Percentiles rank a stretch among this genome's conserved stretches.
phyloP scores from a whole-genome alignment of 2,113 vertebrate genomes.

The Percopsis transmontana region DNA sequence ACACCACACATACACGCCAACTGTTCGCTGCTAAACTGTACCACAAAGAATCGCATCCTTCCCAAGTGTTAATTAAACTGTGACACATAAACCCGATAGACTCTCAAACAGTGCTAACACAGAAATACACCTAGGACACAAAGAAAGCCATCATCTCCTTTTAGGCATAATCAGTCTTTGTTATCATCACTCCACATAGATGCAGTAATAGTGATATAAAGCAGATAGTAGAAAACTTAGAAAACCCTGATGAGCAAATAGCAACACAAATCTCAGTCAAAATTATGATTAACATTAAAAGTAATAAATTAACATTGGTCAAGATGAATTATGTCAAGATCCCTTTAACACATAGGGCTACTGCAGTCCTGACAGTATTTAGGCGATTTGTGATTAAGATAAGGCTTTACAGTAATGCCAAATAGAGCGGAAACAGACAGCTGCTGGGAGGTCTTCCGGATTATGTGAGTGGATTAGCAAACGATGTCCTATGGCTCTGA shows the following conservation, averaged over 20 bases:
- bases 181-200: slow-evolving; percentile 15
- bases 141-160: slow-evolving; percentile 10
- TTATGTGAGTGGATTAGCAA: slow-evolving; percentile 66
- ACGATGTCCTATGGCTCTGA: slow-evolving; percentile 56
- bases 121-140: not conserved
- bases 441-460: slow-evolving; percentile 69
- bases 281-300: slow-evolving; percentile 39
- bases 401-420: slow-evolving; percentile 63
- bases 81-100: not conserved
- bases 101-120: slow-evolving; percentile 18
- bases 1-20: not conserved
- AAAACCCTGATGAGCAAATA: slow-evolving; percentile 16
- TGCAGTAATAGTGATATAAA: slow-evolving; percentile 47
- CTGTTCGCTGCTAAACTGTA: not conserved
- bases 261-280: slow-evolving; percentile 19
- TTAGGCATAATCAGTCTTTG: slow-evolving; percentile 37
- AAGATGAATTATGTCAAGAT: no score
- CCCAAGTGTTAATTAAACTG: no score
- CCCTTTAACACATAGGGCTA: no score
- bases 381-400: slow-evolving; percentile 48
- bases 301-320: slow-evolving; percentile 65
- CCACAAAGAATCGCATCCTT: no score
- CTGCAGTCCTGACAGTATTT: no score
- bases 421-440: slow-evolving; percentile 62
- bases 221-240: not conserved